Percentiles rank a stretch among this genome's conserved stretches.
Evolutionary conservation across 2,113 vertebrate species (phyloP).

Genomic region (Paracanthobrama guichenoti): DNA sequence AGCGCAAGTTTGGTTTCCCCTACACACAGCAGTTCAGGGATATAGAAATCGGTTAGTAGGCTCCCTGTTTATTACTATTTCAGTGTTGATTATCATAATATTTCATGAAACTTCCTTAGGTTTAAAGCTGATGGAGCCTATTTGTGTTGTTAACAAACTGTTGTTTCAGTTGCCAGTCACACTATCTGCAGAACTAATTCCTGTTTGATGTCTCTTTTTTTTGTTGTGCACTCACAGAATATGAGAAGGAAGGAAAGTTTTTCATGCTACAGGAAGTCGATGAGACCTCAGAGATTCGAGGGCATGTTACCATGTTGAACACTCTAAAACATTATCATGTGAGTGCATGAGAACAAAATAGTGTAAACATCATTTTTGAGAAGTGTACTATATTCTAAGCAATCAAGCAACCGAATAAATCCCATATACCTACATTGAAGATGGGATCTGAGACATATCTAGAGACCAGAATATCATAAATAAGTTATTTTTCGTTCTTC

Average conservation of each 20-base stretch:
- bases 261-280: conserved; percentile 86
- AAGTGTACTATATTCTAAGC: neutral
- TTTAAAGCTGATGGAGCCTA: neutral
- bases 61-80: neutral
- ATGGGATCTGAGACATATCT: too few species aligned
- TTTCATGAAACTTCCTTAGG: neutral
- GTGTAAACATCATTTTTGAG: neutral
- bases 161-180: neutral
- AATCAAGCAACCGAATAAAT: neutral
- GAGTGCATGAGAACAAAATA: conserved; percentile 48
- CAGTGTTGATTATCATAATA: neutral
- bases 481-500: too few species aligned
- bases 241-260: conserved; percentile 74
- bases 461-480: too few species aligned
- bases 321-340: conserved; percentile 91
- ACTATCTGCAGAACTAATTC: neutral
- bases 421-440: neutral
- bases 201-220: conserved; percentile 8
- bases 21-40: conserved; percentile 80
- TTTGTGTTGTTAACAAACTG: neutral
- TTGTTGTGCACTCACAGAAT: conserved; percentile 71
- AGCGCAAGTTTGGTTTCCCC: conserved; percentile 88
- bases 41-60: conserved; percentile 81
- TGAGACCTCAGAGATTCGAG: conserved; percentile 79
- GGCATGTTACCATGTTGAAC: conserved; percentile 88